Base-by-base conservation (phyloP, 2,888 invertebrate species). In the Lapara coniferarum region DNA sequence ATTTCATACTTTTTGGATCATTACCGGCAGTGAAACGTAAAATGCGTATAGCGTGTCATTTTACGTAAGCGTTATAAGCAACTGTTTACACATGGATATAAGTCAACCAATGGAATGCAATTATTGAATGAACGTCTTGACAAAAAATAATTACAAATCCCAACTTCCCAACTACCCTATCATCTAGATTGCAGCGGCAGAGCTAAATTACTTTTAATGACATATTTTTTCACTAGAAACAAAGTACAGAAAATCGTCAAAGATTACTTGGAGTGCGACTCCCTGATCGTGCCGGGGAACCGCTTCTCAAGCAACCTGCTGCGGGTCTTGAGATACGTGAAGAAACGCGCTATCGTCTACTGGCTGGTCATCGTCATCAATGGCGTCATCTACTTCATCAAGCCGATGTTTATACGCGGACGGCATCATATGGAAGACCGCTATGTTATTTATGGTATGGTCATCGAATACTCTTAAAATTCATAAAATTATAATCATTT, bases 361-460 rank as follows among this genome's bases (percentile, higher is more conserved):
- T 87, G 86, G 86, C 10, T 76, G 14, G 66, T 82, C 0, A 73
- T 89, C 5, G 80, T 84, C 8, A 71, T 74, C 0, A 82, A 87
- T 56, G 84, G 81, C 0, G 13, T 81, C 0, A 37, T 78, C 0
- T 89, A 88, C 66, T 57, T 81, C 0, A 6, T 70, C 0, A 76
- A 77, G 56, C 83, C 88, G 0, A 68, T 86, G 0, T 25, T 89
- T 0, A 71, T 73, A 0, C 83, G 85, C 13, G 89, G 89, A n/a
- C 75, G 83, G 44, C 86, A 87, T 73, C 74, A 87, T 2, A 74
- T 78, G 67, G 82, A 86, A 44, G 87, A 87, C 19, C 49, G 71
- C 0, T 81, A 73, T 55, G 69, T 84, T 49, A 67, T 86, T 10
- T 83, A 80, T 51, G 87, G 87, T 86, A 71, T 75, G 71, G 19